Evolutionary conservation across 2,888 invertebrate genomes (phyloP).

Genomic region (Steinernema hermaphroditum): DNA sequence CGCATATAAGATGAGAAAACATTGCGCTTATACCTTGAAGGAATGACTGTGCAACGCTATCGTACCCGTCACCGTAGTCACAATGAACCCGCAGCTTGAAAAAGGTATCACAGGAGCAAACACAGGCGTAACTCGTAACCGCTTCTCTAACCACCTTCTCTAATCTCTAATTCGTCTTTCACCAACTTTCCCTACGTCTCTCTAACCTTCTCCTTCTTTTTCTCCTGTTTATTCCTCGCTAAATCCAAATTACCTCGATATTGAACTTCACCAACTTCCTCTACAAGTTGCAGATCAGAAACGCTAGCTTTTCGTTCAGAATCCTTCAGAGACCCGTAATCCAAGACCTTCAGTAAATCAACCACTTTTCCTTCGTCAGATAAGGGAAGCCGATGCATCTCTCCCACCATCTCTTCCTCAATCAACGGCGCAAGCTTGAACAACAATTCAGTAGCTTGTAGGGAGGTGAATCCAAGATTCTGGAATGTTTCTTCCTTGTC

Average conservation of each 20-base stretch:
- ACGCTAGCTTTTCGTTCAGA: background rate
- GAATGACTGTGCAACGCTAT: background rate
- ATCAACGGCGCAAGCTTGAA: slow-evolving; percentile 20
- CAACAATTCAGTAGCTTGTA: slow-evolving; percentile 7
- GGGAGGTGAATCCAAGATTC: slow-evolving; percentile 6
- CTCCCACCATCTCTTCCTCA: background rate
- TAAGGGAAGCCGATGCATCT: background rate
- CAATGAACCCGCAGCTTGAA: background rate
- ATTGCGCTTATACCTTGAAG: background rate
- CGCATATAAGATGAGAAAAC: background rate
- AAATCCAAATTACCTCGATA: background rate
- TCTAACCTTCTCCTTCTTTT: too few relatives aligned
- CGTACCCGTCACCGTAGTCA: slow-evolving; percentile 4
- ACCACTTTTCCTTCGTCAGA: background rate
- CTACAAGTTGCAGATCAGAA: background rate
- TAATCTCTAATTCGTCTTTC: too few relatives aligned
- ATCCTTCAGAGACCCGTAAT: background rate
- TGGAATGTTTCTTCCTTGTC: background rate
- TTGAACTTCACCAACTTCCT: background rate
- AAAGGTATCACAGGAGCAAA: background rate
- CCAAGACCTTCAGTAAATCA: background rate
- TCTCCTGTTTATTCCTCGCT: too few relatives aligned
- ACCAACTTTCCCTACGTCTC: too few relatives aligned
- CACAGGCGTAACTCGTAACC: background rate
- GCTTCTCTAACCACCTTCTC: too few relatives aligned